Percentiles rank a stretch among this genome's conserved stretches.
These are phyloP conservation scores for Campylomormyrus tamandua DNA, from an alignment of 2,113 vertebrate genomes.

Conservation along the genomic window DNA sequence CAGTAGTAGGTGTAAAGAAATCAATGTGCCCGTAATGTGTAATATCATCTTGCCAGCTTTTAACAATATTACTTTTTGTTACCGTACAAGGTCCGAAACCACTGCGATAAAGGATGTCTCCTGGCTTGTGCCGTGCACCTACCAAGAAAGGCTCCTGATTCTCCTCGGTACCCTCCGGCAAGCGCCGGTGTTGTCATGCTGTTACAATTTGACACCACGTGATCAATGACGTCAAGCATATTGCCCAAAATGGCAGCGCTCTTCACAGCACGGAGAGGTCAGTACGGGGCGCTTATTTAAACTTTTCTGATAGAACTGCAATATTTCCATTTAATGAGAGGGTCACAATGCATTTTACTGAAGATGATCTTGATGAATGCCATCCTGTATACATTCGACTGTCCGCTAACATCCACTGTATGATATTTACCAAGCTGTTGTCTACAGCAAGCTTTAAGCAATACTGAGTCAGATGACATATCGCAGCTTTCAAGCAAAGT, in stretches of 20 bases:
- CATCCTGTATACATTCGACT: not conserved
- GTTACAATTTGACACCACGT: not conserved
- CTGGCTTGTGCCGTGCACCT: too few relatives aligned
- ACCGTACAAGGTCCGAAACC: too few relatives aligned
- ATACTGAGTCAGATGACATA: not conserved
- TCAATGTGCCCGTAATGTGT: too few relatives aligned
- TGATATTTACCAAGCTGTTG: not conserved
- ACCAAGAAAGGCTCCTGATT: too few relatives aligned
- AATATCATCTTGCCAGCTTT: too few relatives aligned
- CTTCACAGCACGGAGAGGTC: constrained; percentile 56
- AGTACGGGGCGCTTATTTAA: constrained; percentile 19
- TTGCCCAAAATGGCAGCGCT: constrained; percentile 52
- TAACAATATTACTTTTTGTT: too few relatives aligned
- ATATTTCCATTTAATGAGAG: not conserved
- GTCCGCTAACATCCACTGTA: not conserved
- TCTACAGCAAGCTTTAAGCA: not conserved
- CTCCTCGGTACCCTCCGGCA: not conserved
- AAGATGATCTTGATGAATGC: not conserved
- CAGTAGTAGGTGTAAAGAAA: not conserved
- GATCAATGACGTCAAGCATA: not conserved
- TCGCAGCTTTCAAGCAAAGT: not conserved
- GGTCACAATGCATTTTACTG: not conserved
- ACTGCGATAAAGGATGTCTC: too few relatives aligned
- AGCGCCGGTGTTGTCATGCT: not conserved
- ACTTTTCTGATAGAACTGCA: not conserved